Evolutionary conservation across 1,140 invertebrate genomes (phyloP).

Genomic region (Diprion similis): DNA sequence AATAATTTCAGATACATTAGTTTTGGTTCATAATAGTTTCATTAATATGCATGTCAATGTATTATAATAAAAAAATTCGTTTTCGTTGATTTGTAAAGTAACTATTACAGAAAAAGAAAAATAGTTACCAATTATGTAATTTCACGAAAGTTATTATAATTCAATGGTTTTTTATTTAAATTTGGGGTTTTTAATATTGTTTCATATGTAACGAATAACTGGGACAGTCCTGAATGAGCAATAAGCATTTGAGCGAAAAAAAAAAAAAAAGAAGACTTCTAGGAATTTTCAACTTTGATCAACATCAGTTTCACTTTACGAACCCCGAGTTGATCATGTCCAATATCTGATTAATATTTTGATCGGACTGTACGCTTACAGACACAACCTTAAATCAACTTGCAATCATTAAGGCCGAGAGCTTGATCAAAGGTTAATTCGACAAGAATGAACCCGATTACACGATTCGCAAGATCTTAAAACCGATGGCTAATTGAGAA

Average conservation of each 20-base stretch:
- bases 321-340: background rate
- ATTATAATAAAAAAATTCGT: too few relatives aligned
- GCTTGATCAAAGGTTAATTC: conserved; percentile 36
- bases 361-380: background rate
- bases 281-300: background rate
- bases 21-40: too few relatives aligned
- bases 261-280: background rate
- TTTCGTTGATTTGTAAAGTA: too few relatives aligned
- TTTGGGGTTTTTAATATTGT: too few relatives aligned
- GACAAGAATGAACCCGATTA: conserved; percentile 26
- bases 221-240: too few relatives aligned
- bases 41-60: too few relatives aligned
- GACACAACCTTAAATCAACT: background rate
- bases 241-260: background rate
- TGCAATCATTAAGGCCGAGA: background rate
- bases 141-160: too few relatives aligned
- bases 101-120: too few relatives aligned
- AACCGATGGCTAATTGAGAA: background rate
- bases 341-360: background rate
- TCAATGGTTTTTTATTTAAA: too few relatives aligned
- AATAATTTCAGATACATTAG: too few relatives aligned
- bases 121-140: too few relatives aligned
- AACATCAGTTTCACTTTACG: background rate
- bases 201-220: too few relatives aligned
- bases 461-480: background rate